Percentiles rank a stretch among this genome's conserved stretches.
phyloP scores from a whole-genome alignment of 1,140 invertebrate species.

The Ostrea edulis region DNA sequence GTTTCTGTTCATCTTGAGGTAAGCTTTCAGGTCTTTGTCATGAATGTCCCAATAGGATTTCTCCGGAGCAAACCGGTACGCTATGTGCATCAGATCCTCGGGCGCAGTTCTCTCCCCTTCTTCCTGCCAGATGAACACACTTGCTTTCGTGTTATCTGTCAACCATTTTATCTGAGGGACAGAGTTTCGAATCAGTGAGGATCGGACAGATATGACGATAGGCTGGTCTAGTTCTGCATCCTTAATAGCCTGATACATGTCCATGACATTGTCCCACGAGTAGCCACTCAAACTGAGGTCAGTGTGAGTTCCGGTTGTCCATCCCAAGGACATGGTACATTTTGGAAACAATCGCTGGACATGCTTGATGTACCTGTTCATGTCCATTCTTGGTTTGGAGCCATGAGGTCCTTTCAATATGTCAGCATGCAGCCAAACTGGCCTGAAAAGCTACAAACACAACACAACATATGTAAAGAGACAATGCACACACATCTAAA shows the following conservation, averaged over 20 bases:
- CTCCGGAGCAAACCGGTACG: constrained; percentile 71
- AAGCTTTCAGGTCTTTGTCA: constrained; percentile 59
- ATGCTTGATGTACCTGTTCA: constrained; percentile 84
- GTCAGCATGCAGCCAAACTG: constrained; percentile 94
- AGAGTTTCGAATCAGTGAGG: constrained; percentile 85
- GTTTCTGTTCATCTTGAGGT: constrained; percentile 66
- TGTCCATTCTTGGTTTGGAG: constrained; percentile 84
- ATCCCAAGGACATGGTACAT: constrained; percentile 89
- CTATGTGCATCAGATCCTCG: constrained; percentile 72
- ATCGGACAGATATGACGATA: constrained; percentile 92
- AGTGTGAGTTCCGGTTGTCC: constrained; percentile 87
- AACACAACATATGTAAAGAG: not conserved
- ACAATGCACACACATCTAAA: not conserved
- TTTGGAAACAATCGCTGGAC: constrained; percentile 83
- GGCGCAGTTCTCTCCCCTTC: constrained; percentile 57
- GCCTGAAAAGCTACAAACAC: constrained; percentile 84
- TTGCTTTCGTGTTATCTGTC: constrained; percentile 67
- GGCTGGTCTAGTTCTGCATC: constrained; percentile 82
- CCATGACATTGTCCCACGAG: constrained; percentile 84
- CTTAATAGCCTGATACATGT: constrained; percentile 86
- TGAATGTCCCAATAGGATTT: constrained; percentile 72
- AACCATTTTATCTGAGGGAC: constrained; percentile 78
- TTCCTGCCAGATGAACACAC: constrained; percentile 65
- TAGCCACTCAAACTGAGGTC: constrained; percentile 83
- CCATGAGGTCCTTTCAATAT: constrained; percentile 90